Evolutionary conservation across 2,888 invertebrate genomes (phyloP), one percentile per base, ranked within the genome.

Genomic region (Cheilosia grossa): DNA sequence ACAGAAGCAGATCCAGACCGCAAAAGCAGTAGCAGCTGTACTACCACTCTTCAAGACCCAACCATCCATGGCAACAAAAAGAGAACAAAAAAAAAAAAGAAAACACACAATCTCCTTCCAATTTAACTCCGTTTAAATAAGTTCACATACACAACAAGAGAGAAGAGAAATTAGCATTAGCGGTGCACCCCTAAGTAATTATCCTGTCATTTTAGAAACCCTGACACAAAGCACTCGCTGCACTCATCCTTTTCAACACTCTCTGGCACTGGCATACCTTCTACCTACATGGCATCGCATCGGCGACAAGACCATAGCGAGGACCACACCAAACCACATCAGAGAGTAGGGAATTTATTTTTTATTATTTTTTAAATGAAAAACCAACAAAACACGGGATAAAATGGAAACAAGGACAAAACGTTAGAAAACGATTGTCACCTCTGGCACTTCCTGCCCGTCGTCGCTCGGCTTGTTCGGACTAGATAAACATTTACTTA

Each of bases 141-240:
- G 81, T 77, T 81, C 72, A 72, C 77, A 77, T 66, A 75, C 56
- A 72, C 64, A 37, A 37, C 58, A 15, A 19, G 37, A 17, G 21
- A 24, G 49, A 33, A 75, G 51, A 40, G 61, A 85, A 80, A 85
- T 85, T 81, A 81, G 81, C 80, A 81, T 85, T 85, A 85, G 85
- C 72, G 85, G 80, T 85, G 61, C 75, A 77, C 81, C 85, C 80
- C 72, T 77, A 67, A 85, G 85, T 85, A 85, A 85, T 85, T 81
- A 85, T 85, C 81, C 80, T 85, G 85, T 72, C 85, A 75, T 75
- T 80, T 80, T 54, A 69, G 56, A 85, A 75, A 80, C 73, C 69
- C 63, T 33, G 42, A 63, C 56, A 79, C 61, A 63, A 81, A 67
- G 59, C 61, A 73, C 73, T 37, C 37, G 3, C 9, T 30, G 7